A percentile compares a stretch with the other conserved stretches of the same genome.
phyloP scores from a whole-genome alignment of 1,140 invertebrate genomes.

The Condylostylus longicornis region DNA sequence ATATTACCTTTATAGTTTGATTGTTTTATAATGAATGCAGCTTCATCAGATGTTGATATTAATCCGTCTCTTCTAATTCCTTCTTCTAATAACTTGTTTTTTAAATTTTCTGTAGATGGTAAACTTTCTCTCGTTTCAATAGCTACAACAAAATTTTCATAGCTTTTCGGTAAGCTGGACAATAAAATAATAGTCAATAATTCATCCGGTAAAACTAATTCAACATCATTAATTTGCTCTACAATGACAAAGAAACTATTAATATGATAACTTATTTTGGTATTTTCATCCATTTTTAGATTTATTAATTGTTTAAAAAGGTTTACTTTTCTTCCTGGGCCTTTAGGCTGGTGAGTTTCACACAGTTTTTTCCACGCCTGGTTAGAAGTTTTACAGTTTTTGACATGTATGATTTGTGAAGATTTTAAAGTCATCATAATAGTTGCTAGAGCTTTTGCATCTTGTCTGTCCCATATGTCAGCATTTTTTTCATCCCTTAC shows the following conservation, averaged over 20 bases:
- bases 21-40: too few relatives aligned
- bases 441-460: constrained; percentile 6
- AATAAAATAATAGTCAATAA: constrained; percentile 8
- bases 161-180: constrained; percentile 7
- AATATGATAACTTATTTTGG: constrained; percentile 3
- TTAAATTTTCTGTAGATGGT: constrained; percentile 6
- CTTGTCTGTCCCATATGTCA: neutral
- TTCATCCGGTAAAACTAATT: constrained; percentile 4
- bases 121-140: constrained; percentile 8
- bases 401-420: constrained; percentile 5
- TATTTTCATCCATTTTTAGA: constrained; percentile 4
- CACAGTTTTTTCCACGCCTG: constrained; percentile 7
- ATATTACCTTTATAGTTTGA: too few relatives aligned
- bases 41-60: too few relatives aligned
- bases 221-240: constrained; percentile 6
- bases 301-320: constrained; percentile 8
- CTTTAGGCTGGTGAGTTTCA: constrained; percentile 7
- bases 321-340: constrained; percentile 5
- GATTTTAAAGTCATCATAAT: constrained; percentile 6
- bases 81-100: constrained; percentile 8
- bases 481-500: neutral
- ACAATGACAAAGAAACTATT: constrained; percentile 5
- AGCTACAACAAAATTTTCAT: constrained; percentile 9
- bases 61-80: neutral
- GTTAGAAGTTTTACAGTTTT: constrained; percentile 4